phyloP scores from a whole-genome alignment of 2,113 vertebrate genomes.

The Damaliscus lunatus region DNA sequence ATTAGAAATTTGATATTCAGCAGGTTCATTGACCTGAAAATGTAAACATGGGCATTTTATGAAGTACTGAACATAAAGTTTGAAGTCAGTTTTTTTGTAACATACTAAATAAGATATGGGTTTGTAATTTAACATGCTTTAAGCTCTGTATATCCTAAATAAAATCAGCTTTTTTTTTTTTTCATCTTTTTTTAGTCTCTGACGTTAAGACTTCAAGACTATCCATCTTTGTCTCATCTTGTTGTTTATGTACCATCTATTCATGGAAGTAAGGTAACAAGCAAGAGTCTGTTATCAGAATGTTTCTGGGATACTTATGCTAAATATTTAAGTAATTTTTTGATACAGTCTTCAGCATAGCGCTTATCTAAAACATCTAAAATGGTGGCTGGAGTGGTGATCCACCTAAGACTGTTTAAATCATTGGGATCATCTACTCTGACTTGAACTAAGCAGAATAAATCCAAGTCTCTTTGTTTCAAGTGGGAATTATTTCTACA shows the following conservation, averaged over 20 bases:
- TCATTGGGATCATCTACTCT: background rate
- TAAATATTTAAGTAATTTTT: background rate
- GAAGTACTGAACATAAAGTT: background rate
- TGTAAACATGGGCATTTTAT: background rate
- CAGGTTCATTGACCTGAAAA: background rate
- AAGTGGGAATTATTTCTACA: background rate
- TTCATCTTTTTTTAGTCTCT: slow-evolving; percentile 74
- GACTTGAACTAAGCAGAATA: slow-evolving; percentile 58
- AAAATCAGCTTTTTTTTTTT: slow-evolving; percentile 8
- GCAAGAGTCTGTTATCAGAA: background rate
- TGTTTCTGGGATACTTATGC: background rate
- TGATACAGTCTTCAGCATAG: background rate
- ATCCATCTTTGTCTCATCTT: slow-evolving; percentile 88
- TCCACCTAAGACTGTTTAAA: background rate
- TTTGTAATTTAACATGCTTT: background rate
- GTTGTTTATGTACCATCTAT: slow-evolving; percentile 88
- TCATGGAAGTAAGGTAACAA: slow-evolving; percentile 89
- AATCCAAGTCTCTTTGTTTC: background rate
- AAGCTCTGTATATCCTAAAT: background rate
- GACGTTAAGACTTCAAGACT: slow-evolving; percentile 86
- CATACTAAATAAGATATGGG: background rate
- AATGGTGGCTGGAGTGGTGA: background rate
- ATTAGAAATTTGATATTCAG: slow-evolving; percentile 18
- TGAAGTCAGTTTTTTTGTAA: slow-evolving; percentile 6
- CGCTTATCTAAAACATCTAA: background rate